A percentile compares a stretch with the other conserved stretches of the same genome.
These are phyloP conservation scores for Koerneria pararmatus DNA, from an alignment of 2,888 invertebrate genomes.

Conservation along the genomic window DNA sequence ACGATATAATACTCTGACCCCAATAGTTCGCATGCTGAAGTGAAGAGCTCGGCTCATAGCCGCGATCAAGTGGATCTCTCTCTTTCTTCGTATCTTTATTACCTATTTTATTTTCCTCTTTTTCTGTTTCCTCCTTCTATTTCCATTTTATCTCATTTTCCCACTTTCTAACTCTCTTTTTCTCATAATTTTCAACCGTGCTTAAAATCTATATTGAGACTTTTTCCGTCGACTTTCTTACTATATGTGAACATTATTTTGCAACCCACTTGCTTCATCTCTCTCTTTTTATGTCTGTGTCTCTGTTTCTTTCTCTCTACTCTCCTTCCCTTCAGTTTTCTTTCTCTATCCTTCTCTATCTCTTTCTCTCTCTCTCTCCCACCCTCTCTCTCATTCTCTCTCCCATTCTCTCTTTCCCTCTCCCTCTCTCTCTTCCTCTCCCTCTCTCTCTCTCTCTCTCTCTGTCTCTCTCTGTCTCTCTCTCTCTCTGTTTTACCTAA, in stretches of 20 bases:
- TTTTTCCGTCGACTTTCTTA: too few species aligned
- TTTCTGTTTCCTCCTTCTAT: too few species aligned
- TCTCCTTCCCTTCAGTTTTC: background rate
- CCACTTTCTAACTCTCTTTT: too few species aligned
- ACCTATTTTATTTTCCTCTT: too few species aligned
- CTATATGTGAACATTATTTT: constrained; percentile 17
- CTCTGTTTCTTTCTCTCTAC: background rate
- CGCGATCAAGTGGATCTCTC: too few species aligned
- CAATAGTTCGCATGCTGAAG: too few species aligned
- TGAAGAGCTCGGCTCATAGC: too few species aligned
- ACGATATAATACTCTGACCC: background rate
- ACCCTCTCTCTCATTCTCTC: constrained; percentile 23
- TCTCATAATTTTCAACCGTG: too few species aligned
- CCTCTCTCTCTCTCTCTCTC: constrained; percentile 19
- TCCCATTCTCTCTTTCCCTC: constrained; percentile 9
- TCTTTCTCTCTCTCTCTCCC: constrained; percentile 24
- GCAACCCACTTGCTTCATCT: background rate
- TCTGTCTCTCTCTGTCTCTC: background rate
- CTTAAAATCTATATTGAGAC: too few species aligned
- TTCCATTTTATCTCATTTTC: too few species aligned
- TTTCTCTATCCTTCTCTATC: constrained; percentile 23
- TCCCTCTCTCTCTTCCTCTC: constrained; percentile 23
- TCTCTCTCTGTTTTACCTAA: background rate
- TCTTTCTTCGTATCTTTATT: too few species aligned
- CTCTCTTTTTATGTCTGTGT: background rate